These are phyloP conservation scores for Drosophila kambysellisi DNA, from an alignment of 2,888 invertebrate genomes.

Conservation along the genomic window DNA sequence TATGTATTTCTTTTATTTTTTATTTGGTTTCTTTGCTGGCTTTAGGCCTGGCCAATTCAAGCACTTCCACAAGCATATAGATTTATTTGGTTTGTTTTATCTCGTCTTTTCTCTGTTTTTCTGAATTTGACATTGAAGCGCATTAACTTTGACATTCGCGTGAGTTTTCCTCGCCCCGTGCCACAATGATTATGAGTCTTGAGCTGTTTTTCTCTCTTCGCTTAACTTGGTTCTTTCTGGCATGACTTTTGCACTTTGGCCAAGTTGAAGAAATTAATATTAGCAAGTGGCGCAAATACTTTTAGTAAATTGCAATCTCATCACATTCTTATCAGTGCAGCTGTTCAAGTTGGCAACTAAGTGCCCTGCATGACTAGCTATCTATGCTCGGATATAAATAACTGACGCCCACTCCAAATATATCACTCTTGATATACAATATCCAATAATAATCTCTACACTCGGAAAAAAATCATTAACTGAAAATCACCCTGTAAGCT, in stretches of 20 bases:
- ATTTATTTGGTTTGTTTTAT: conserved; percentile 30
- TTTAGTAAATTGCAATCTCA: conserved; percentile 62
- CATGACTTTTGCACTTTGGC: conserved; percentile 76
- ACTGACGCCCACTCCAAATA: conserved; percentile 27
- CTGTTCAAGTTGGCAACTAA: conserved; percentile 59
- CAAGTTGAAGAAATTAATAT: conserved; percentile 70
- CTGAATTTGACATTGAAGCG: conserved; percentile 65
- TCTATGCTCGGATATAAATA: conserved; percentile 25
- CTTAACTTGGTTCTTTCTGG: conserved; percentile 6
- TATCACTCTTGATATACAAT: conserved; percentile 8
- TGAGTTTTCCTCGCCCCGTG: conserved; percentile 30
- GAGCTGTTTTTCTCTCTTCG: conserved; percentile 31
- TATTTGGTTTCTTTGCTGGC: background rate
- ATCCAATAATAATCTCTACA: conserved; percentile 9
- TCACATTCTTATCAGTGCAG: conserved; percentile 69
- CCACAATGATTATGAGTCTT: conserved; percentile 70
- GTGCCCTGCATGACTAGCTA: conserved; percentile 63
- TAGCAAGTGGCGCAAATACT: conserved; percentile 45
- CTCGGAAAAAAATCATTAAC: background rate
- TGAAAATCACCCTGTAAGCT: background rate
- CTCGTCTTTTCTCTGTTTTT: conserved; percentile 15
- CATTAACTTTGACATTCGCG: conserved; percentile 73
- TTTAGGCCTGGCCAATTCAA: conserved; percentile 51
- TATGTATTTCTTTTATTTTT: conserved; percentile 35
- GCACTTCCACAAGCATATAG: conserved; percentile 38